Conservation (phyloP, 1,140 invertebrate genomes). For the Callitettix versicolor region DNA sequence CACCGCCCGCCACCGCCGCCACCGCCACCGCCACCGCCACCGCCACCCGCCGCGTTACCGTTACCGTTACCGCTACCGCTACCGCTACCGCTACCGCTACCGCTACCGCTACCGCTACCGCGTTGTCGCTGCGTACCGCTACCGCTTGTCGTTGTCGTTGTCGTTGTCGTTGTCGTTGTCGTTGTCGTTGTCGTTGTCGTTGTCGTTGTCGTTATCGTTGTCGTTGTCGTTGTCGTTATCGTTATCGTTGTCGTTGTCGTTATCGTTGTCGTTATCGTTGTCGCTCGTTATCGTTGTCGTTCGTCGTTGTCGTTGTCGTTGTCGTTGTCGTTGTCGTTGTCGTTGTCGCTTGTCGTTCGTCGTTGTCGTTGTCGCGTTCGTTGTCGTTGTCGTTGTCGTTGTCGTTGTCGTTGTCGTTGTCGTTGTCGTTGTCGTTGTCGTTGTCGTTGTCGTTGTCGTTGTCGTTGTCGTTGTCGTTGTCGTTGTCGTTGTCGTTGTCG, state of each 20-base stretch:
- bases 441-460: conserved; percentile 4
- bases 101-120: too few species aligned
- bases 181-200: conserved; percentile 1
- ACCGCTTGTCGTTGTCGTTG: conserved; percentile 1
- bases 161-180: conserved; percentile 5
- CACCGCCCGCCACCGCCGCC: background rate
- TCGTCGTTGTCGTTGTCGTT: background rate
- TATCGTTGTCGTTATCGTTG: background rate
- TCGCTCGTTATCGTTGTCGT: background rate
- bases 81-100: too few species aligned
- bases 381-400: conserved; percentile 4
- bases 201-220: background rate
- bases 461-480: conserved; percentile 5
- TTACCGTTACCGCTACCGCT: too few species aligned
- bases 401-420: conserved; percentile 5
- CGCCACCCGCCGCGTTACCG: background rate
- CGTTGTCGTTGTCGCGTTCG: conserved; percentile 1
- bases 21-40: too few species aligned
- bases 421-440: conserved; percentile 5
- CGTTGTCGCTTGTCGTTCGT: background rate
- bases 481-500: conserved; percentile 5
- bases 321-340: conserved; percentile 5
- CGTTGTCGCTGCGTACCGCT: too few species aligned
- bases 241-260: conserved; percentile 4
- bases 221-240: conserved; percentile 4